These are phyloP conservation scores for Eudyptes chrysolophus DNA, from an alignment of 2,113 vertebrate genomes.

Conservation along the genomic window DNA sequence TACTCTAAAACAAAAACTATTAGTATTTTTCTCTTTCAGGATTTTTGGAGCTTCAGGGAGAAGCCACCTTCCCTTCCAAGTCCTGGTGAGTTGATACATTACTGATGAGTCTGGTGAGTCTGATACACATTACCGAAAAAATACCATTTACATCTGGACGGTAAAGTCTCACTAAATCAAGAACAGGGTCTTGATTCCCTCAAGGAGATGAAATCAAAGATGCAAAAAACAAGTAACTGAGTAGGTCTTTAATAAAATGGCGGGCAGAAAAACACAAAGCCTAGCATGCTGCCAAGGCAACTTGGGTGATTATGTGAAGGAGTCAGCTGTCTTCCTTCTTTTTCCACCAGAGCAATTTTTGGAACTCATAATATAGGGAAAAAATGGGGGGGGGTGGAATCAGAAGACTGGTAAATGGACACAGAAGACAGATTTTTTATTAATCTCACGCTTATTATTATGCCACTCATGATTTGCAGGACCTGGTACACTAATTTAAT, in stretches of 20 bases:
- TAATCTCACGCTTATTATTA: background rate
- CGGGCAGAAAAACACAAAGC: background rate
- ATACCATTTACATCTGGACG: background rate
- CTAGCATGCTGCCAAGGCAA: background rate
- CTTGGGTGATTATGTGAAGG: background rate
- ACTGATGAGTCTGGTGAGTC: background rate
- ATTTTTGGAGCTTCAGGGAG: background rate
- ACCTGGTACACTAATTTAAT: background rate
- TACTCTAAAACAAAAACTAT: background rate
- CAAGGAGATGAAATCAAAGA: constrained; percentile 32
- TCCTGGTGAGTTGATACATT: background rate
- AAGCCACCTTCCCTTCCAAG: background rate
- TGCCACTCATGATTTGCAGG: background rate
- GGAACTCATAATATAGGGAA: background rate
- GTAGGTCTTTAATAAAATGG: constrained; percentile 11
- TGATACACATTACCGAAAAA: background rate
- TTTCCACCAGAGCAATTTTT: background rate
- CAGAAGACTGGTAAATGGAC: background rate
- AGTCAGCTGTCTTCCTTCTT: background rate
- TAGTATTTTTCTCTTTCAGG: background rate
- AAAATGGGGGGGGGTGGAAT: fast-evolving
- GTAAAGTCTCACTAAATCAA: background rate
- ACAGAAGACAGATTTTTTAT: background rate
- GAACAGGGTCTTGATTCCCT: background rate
- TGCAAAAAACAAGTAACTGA: background rate